These are phyloP conservation scores for Dromaius novaehollandiae DNA, from an alignment of 2,113 vertebrate genomes.

Conservation along the genomic window DNA sequence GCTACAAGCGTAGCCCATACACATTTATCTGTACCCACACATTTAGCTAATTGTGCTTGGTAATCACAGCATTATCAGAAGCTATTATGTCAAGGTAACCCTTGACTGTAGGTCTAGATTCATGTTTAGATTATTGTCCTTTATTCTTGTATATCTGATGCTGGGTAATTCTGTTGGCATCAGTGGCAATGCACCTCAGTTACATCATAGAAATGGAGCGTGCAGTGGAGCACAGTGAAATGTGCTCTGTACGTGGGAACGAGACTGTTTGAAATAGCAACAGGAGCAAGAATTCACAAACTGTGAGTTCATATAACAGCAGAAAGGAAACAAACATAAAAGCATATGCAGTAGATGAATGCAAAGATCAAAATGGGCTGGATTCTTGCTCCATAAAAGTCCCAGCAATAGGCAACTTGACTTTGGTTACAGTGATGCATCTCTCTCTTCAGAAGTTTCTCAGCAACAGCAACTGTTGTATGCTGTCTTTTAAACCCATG, in stretches of 20 bases:
- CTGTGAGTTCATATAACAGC: not conserved
- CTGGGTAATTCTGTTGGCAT: not conserved
- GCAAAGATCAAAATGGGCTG: not conserved
- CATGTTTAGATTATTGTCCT: slow-evolving; percentile 10
- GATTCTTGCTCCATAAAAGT: not conserved
- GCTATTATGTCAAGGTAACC: slow-evolving; percentile 3
- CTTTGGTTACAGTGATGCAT: slow-evolving; percentile 15
- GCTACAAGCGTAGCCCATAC: not conserved
- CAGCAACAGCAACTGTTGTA: not conserved
- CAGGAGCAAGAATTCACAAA: not conserved
- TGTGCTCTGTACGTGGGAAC: not conserved
- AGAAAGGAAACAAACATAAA: not conserved
- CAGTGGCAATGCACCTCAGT: not conserved
- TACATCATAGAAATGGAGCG: not conserved
- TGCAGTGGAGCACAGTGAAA: not conserved
- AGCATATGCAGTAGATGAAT: not conserved
- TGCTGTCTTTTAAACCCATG: slow-evolving; percentile 29
- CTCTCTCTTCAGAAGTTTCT: slow-evolving; percentile 37
- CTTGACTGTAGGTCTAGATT: not conserved
- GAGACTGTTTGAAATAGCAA: not conserved
- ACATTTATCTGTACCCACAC: not conserved
- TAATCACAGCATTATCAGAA: not conserved
- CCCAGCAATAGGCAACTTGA: not conserved
- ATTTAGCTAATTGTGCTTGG: not conserved
- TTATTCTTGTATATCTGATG: not conserved